Percentiles rank a stretch among this genome's conserved stretches.
phyloP scores from a whole-genome alignment of 2,113 vertebrate genomes.

The Megaceryle maxima region DNA sequence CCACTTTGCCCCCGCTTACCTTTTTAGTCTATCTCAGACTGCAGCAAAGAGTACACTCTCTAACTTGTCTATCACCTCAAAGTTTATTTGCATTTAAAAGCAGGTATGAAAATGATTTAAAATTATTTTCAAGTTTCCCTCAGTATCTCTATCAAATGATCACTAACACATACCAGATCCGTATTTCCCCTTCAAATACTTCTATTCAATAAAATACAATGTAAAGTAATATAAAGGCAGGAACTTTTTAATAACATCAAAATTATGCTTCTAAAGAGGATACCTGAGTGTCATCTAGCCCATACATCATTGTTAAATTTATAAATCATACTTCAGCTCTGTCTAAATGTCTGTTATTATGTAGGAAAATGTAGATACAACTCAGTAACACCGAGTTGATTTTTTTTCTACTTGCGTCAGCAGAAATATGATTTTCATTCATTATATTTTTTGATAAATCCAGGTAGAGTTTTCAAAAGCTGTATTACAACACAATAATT shows the following conservation, averaged over 20 bases:
- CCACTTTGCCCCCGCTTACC: background rate
- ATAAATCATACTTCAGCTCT: background rate
- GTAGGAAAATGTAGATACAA: background rate
- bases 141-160: background rate
- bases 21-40: background rate
- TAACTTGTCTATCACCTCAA: background rate
- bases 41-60: background rate
- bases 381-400: background rate
- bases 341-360: background rate
- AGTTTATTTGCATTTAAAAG: background rate
- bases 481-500: background rate
- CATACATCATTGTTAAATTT: background rate
- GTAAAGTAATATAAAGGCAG: background rate
- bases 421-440: background rate
- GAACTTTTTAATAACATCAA: background rate
- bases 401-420: background rate
- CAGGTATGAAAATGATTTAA: background rate
- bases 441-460: background rate
- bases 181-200: background rate
- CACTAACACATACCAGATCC: fast-evolving
- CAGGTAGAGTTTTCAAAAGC: background rate
- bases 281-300: background rate
- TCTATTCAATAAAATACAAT: background rate
- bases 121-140: background rate
- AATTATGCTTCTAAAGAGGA: background rate